These are phyloP conservation scores for Sardinella longiceps DNA, from an alignment of 2,797 vertebrate species.

Conservation along the genomic window DNA sequence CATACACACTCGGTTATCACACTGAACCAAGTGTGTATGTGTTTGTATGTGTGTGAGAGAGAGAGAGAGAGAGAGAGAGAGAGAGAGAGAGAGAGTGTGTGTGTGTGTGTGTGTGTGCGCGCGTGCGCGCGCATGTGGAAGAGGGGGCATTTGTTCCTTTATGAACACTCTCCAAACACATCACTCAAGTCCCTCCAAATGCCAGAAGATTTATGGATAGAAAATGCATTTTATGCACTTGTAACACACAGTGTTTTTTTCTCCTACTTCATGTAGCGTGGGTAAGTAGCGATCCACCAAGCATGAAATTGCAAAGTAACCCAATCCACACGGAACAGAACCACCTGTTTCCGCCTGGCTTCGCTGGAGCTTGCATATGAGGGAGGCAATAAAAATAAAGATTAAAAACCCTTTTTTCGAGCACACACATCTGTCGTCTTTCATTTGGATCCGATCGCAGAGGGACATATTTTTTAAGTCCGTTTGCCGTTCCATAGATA, in stretches of 20 bases:
- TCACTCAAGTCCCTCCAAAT: conserved; percentile 7
- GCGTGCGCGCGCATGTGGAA: neutral
- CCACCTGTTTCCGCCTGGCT: conserved; percentile 64
- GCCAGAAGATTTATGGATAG: conserved; percentile 19
- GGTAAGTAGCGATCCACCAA: conserved; percentile 48
- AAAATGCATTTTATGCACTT: conserved; percentile 39
- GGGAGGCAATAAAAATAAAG: conserved; percentile 53
- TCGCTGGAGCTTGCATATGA: conserved; percentile 53
- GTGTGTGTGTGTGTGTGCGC: conserved; percentile 30
- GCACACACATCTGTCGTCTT: conserved; percentile 50
- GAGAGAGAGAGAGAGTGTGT: neutral
- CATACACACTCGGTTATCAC: no score
- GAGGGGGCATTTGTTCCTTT: neutral
- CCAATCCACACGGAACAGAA: conserved; percentile 49
- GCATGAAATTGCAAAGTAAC: conserved; percentile 59
- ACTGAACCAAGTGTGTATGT: no score
- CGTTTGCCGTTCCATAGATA: neutral
- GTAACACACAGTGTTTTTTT: conserved; percentile 40
- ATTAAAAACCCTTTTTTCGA: conserved; percentile 44
- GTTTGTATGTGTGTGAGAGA: neutral
- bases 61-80: neutral
- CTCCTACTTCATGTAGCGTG: conserved; percentile 16
- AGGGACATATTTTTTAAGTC: conserved; percentile 12
- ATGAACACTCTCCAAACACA: neutral
- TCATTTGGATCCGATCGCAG: conserved; percentile 26